phyloP scores from a whole-genome alignment of 30 jellyfish, hydroid and myxozoan species.

The Turritopsis dohrnii region DNA sequence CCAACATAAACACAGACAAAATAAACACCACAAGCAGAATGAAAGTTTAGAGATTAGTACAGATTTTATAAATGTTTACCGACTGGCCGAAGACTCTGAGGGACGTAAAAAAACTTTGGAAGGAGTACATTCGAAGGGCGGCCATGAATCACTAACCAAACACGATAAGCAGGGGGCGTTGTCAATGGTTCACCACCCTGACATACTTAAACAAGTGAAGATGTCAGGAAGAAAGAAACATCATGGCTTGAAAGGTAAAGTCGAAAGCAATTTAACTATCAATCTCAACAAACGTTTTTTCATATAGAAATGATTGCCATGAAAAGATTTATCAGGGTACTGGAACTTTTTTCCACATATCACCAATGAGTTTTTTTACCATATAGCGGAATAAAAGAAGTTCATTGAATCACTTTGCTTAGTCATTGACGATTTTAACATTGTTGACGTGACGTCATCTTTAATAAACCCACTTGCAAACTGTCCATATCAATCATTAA shows the following conservation, averaged over 20 bases:
- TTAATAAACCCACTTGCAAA: too few relatives aligned
- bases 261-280: neutral
- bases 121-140: neutral
- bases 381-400: too few relatives aligned
- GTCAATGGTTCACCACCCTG: neutral
- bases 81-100: neutral
- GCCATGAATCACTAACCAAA: neutral
- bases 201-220: neutral
- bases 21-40: neutral
- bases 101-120: neutral
- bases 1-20: neutral
- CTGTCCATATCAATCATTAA: too few relatives aligned
- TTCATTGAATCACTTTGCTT: too few relatives aligned
- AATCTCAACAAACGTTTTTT: too few relatives aligned
- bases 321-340: too few relatives aligned
- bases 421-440: too few relatives aligned
- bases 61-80: neutral
- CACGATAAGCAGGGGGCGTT: neutral
- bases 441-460: too few relatives aligned
- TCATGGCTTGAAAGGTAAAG: neutral
- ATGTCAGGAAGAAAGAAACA: neutral
- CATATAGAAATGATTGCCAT: too few relatives aligned
- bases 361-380: too few relatives aligned
- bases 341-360: too few relatives aligned
- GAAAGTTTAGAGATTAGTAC: neutral